A percentile compares a stretch with the other conserved stretches of the same genome.
These are phyloP conservation scores for Lasius fuliginosus DNA, from an alignment of 2,888 invertebrate species.

Conservation along the genomic window DNA sequence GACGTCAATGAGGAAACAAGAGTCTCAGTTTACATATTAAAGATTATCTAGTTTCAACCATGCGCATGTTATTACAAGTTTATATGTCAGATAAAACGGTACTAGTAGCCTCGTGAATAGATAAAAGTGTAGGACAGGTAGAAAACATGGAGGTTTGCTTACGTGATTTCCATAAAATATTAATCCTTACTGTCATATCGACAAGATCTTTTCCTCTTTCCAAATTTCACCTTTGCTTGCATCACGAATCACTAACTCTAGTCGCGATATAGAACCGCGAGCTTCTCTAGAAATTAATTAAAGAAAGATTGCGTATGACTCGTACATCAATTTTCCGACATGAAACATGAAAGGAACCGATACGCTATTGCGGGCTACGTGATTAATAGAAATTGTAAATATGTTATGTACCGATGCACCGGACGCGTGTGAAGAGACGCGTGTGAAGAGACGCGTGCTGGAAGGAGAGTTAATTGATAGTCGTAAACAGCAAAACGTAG, in stretches of 20 bases:
- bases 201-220: background rate
- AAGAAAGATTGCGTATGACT: background rate
- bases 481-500: background rate
- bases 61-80: background rate
- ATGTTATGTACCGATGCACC: background rate
- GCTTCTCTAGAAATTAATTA: background rate
- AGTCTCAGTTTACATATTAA: background rate
- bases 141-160: background rate
- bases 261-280: background rate
- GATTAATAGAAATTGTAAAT: background rate
- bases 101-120: background rate
- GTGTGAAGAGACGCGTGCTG: background rate
- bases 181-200: background rate
- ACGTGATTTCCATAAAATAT: background rate
- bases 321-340: background rate
- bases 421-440: too few species aligned
- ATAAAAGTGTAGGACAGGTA: background rate
- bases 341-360: background rate
- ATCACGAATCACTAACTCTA: background rate
- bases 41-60: background rate
- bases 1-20: background rate
- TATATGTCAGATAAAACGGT: background rate
- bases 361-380: background rate
- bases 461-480: slow-evolving; percentile 17
- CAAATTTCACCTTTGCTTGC: background rate